Conservation (phyloP, 2,888 invertebrate genomes). For the Lordiphosa fenestrarum region DNA sequence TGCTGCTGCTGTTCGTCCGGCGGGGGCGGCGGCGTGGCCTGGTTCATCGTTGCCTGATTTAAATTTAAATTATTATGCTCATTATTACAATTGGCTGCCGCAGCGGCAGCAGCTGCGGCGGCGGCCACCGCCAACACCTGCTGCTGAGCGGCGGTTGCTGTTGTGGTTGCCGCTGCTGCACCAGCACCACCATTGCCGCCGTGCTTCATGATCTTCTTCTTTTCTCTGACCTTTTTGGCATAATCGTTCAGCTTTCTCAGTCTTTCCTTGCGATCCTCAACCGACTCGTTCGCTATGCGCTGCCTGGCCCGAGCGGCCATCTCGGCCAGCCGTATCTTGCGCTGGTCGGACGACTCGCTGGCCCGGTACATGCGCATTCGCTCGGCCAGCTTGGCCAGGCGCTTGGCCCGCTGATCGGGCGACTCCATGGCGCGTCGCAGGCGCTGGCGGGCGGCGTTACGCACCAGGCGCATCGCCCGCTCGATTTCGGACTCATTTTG, state of each 20-base stretch:
- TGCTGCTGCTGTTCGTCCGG: slow-evolving; percentile 37
- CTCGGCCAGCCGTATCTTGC: slow-evolving; percentile 78
- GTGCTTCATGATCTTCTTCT: slow-evolving; percentile 79
- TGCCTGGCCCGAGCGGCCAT: slow-evolving; percentile 80
- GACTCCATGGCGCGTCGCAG: slow-evolving; percentile 80
- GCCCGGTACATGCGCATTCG: slow-evolving; percentile 79
- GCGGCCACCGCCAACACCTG: slow-evolving; percentile 59
- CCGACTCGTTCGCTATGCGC: slow-evolving; percentile 77
- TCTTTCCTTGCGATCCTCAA: slow-evolving; percentile 80
- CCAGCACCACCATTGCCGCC: slow-evolving; percentile 47
- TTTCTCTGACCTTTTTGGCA: slow-evolving; percentile 81
- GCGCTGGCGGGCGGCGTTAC: slow-evolving; percentile 80
- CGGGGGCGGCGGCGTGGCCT: slow-evolving; percentile 32
- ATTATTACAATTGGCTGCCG: slow-evolving; percentile 75
- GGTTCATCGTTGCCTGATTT: slow-evolving; percentile 73
- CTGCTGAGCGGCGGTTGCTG: slow-evolving; percentile 48
- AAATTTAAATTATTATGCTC: slow-evolving; percentile 78
- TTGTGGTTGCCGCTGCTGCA: slow-evolving; percentile 52
- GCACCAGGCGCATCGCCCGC: slow-evolving; percentile 79
- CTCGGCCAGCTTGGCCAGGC: slow-evolving; percentile 79
- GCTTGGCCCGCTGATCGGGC: slow-evolving; percentile 78
- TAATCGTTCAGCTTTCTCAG: slow-evolving; percentile 80
- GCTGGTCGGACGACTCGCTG: slow-evolving; percentile 79
- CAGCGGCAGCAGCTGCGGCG: slow-evolving; percentile 41
- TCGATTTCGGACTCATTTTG: slow-evolving; percentile 79